Conservation (phyloP, 2,113 vertebrate species). For the Thermophis baileyi region DNA sequence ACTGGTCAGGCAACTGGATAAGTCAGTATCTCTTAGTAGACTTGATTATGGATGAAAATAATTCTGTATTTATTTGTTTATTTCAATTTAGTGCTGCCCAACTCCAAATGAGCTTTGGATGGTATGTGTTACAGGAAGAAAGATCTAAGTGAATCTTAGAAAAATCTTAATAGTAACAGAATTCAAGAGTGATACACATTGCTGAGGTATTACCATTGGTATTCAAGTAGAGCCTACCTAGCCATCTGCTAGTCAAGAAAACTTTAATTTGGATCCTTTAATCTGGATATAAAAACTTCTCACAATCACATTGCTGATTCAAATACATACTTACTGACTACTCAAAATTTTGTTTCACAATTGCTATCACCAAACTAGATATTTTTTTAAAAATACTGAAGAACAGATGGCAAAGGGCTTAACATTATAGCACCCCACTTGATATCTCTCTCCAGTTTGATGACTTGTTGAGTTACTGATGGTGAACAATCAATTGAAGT, state of each 20-base stretch:
- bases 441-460: background rate
- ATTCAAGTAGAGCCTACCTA: background rate
- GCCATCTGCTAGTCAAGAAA: background rate
- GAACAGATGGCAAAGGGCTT: background rate
- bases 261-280: background rate
- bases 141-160: background rate
- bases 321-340: background rate
- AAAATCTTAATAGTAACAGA: background rate
- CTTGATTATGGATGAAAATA: background rate
- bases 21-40: background rate
- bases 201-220: background rate
- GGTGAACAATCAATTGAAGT: background rate
- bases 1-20: background rate
- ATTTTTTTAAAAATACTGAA: background rate
- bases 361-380: background rate
- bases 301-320: background rate
- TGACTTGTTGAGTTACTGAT: background rate
- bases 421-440: background rate
- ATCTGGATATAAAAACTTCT: background rate
- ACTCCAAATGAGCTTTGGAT: background rate
- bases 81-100: background rate
- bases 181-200: background rate
- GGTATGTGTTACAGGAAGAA: background rate
- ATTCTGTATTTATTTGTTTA: background rate
- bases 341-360: background rate